Evolutionary conservation across 1,140 invertebrate genomes (phyloP).

Genomic region (Marisa cornuarietis): DNA sequence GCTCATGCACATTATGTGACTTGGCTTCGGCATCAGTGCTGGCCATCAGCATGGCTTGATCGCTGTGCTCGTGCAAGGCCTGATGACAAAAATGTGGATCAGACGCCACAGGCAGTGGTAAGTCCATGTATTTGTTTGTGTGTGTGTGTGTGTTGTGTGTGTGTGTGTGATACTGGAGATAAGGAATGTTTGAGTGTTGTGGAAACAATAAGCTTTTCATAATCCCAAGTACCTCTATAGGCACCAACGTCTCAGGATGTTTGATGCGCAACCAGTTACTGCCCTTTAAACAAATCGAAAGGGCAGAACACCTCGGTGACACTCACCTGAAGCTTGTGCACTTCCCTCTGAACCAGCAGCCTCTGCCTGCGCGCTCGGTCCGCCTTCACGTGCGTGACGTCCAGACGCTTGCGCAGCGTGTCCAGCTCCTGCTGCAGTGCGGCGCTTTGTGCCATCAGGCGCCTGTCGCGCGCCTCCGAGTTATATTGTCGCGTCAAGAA

Average conservation of each 20-base stretch:
- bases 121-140: no score
- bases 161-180: neutral
- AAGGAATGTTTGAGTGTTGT: no score
- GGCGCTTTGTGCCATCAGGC: neutral
- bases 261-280: no score
- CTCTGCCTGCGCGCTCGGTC: conserved; percentile 14
- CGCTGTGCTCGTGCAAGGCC: conserved; percentile 31
- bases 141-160: no score
- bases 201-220: no score
- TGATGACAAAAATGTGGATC: conserved; percentile 2
- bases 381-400: conserved; percentile 10
- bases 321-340: conserved; percentile 32
- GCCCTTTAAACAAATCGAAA: no score
- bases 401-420: conserved; percentile 26
- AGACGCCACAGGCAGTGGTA: no score
- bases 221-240: no score
- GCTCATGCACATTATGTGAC: conserved; percentile 21
- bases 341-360: conserved; percentile 32
- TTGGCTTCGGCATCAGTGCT: conserved; percentile 19
- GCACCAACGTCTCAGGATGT: no score
- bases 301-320: neutral
- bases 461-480: conserved; percentile 11
- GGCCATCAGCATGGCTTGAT: conserved; percentile 22
- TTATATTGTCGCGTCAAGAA: conserved; percentile 12
- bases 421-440: conserved; percentile 20